Percentiles rank a stretch among this genome's conserved stretches.
phyloP scores from a whole-genome alignment of 2,888 invertebrate species.

The Conops quadrifasciatus region DNA sequence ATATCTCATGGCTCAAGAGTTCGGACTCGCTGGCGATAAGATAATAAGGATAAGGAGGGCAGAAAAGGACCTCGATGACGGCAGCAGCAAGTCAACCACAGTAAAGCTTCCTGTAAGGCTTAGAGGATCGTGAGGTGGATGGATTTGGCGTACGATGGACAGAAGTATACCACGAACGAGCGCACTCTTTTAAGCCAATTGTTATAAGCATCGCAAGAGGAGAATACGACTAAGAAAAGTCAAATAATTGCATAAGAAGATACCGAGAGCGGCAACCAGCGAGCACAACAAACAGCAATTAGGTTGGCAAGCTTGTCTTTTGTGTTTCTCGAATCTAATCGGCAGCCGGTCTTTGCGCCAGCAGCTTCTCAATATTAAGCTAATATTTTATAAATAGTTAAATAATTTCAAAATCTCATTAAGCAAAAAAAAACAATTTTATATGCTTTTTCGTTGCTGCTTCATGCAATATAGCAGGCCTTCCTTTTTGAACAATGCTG shows the following conservation, averaged over 20 bases:
- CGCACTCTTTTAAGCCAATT: constrained; percentile 18
- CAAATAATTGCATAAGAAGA: background rate
- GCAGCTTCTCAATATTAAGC: constrained; percentile 26
- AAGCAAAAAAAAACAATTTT: too few relatives aligned
- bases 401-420: too few relatives aligned
- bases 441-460: too few relatives aligned
- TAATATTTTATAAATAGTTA: constrained; percentile 35
- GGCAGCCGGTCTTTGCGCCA: background rate
- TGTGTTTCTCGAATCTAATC: background rate
- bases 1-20: constrained; percentile 44
- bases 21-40: background rate
- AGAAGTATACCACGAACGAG: background rate
- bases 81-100: background rate
- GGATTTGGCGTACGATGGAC: background rate
- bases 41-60: constrained; percentile 1
- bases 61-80: background rate
- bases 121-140: background rate
- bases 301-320: background rate
- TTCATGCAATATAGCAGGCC: too few relatives aligned
- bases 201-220: constrained; percentile 26
- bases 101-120: background rate
- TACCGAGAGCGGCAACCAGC: background rate
- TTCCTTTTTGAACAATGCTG: too few relatives aligned
- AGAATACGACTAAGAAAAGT: too few relatives aligned
- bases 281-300: background rate